Percentiles rank a stretch among this genome's conserved stretches.
Evolutionary conservation across 2,797 vertebrate genomes (phyloP).

Genomic region (Smutsia temminckii): DNA sequence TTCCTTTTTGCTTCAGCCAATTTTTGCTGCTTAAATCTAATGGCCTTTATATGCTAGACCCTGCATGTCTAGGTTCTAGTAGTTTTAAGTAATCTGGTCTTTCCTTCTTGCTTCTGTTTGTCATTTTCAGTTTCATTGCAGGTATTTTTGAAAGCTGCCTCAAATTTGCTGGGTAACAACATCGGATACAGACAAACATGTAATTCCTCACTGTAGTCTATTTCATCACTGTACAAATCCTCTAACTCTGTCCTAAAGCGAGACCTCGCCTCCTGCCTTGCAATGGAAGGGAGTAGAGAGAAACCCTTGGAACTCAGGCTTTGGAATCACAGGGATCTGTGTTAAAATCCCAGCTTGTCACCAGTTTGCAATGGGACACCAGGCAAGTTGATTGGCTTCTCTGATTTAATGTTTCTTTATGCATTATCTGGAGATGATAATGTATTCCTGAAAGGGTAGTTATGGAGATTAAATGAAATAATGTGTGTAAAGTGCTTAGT

Average conservation of each 20-base stretch:
- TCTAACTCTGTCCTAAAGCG: not conserved
- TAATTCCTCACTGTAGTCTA: not conserved
- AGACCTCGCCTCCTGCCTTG: not conserved
- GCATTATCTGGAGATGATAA: not conserved
- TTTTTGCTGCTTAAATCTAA: slow-evolving; percentile 4
- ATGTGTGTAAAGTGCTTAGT: not conserved
- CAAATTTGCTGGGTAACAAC: slow-evolving; percentile 3
- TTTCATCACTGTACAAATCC: not conserved
- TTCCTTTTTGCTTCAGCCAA: slow-evolving; percentile 2
- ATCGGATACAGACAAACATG: not conserved
- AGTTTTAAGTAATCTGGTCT: not conserved
- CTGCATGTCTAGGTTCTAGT: not conserved
- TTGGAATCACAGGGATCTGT: not conserved
- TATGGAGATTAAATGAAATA: slow-evolving; percentile 22
- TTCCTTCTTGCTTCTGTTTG: not conserved
- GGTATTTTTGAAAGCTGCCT: slow-evolving; percentile 29
- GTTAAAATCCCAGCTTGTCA: not conserved
- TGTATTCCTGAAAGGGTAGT: not conserved
- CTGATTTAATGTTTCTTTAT: slow-evolving; percentile 16
- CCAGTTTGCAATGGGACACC: not conserved
- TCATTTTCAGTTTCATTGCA: not conserved
- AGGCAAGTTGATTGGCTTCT: not conserved
- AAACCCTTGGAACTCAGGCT: not conserved
- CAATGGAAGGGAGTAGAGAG: not conserved
- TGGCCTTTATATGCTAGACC: not conserved